Percentiles rank a stretch among this genome's conserved stretches.
These are phyloP conservation scores for Pseudochaenichthys georgianus DNA, from an alignment of 2,797 vertebrate genomes.

Conservation along the genomic window DNA sequence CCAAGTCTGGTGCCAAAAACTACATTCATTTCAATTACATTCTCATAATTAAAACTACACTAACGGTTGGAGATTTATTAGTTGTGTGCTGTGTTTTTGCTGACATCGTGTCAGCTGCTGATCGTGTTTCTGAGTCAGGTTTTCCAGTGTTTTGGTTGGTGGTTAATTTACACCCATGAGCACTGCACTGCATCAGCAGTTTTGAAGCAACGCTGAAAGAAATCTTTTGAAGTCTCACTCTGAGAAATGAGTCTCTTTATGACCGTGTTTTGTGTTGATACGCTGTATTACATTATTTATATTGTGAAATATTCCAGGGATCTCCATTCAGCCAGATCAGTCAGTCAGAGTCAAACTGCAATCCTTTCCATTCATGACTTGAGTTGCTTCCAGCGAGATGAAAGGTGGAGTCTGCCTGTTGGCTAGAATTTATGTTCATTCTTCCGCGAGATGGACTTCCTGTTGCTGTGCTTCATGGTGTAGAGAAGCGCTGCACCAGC, in stretches of 20 bases:
- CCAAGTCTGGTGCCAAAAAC: neutral
- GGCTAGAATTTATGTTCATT: slow-evolving; percentile 42
- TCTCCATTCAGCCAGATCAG: slow-evolving; percentile 17
- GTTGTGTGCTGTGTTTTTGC: slow-evolving; percentile 17
- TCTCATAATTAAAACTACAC: neutral
- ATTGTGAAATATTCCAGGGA: slow-evolving; percentile 12
- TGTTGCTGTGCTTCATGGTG: slow-evolving; percentile 82
- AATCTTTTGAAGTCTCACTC: no score
- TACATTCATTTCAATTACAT: neutral
- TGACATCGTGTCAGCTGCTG: slow-evolving; percentile 22
- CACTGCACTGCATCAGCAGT: slow-evolving; percentile 6
- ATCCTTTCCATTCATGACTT: slow-evolving; percentile 11
- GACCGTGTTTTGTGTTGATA: neutral
- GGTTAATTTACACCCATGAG: slow-evolving; percentile 28
- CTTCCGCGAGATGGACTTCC: slow-evolving; percentile 68
- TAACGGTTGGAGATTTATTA: neutral
- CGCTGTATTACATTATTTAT: slow-evolving; percentile 11
- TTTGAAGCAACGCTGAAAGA: no score
- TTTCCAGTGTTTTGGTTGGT: slow-evolving; percentile 37
- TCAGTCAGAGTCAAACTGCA: slow-evolving; percentile 11
- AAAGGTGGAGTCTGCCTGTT: slow-evolving; percentile 30
- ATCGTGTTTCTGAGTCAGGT: slow-evolving; percentile 62
- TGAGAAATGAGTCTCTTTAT: slow-evolving; percentile 7
- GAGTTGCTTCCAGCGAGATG: slow-evolving; percentile 25
- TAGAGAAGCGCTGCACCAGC: slow-evolving; percentile 78